Evolutionary conservation across 2,797 vertebrate genomes (phyloP).

Genomic region (Sylvia borin): DNA sequence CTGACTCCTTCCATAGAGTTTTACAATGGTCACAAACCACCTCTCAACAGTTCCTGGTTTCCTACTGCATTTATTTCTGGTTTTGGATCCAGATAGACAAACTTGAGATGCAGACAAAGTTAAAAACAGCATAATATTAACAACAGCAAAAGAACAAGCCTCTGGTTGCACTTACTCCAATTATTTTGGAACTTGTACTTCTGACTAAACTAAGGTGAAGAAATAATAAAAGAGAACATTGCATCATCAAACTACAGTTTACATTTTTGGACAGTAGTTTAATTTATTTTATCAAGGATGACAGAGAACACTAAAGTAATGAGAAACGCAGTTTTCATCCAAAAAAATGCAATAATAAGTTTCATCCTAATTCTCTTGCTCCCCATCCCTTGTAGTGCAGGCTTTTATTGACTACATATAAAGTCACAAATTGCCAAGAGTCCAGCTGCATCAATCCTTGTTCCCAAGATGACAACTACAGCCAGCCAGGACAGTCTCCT

Average conservation of each 20-base stretch:
- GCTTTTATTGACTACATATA: background rate
- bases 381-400: background rate
- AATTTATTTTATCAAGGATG: background rate
- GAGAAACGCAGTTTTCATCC: background rate
- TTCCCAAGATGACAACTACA: background rate
- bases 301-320: background rate
- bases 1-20: background rate
- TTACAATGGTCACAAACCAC: background rate
- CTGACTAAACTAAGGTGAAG: background rate
- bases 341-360: background rate
- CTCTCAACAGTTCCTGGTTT: background rate
- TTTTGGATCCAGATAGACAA: background rate
- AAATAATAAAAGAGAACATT: background rate
- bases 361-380: background rate
- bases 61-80: background rate
- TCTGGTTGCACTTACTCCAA: background rate
- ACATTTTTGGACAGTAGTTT: background rate
- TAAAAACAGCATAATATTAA: background rate
- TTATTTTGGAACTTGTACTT: background rate
- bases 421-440: background rate
- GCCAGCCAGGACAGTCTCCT: background rate
- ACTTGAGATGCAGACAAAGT: background rate
- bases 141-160: background rate
- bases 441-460: background rate
- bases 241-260: background rate